phyloP scores from a whole-genome alignment of 2,797 vertebrate genomes.

The Bradypodion ventrale region DNA sequence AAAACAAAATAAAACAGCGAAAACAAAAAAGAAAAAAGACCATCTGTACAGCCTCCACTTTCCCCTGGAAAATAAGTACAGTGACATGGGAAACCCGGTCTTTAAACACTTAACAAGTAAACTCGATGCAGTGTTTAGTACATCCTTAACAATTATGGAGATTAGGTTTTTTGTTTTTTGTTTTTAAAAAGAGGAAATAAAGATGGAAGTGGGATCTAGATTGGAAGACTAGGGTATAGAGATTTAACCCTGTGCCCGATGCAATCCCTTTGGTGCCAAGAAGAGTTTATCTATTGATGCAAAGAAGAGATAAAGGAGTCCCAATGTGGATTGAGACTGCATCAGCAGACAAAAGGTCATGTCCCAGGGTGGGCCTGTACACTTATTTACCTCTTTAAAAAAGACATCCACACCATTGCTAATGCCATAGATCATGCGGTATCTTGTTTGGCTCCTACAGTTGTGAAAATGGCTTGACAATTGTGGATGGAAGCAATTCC shows the following conservation, averaged over 20 bases:
- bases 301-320: too few species aligned
- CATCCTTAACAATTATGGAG: too few species aligned
- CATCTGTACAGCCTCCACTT: not conserved
- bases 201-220: too few species aligned
- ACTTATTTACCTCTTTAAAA: not conserved
- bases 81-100: too few species aligned
- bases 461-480: not conserved
- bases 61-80: conserved; percentile 28
- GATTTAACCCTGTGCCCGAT: not conserved
- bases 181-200: too few species aligned
- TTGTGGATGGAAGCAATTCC: not conserved
- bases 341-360: not conserved
- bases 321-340: not conserved
- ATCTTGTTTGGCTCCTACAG: not conserved
- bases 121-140: too few species aligned
- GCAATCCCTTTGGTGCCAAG: too few species aligned
- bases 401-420: not conserved
- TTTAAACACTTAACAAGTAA: not conserved
- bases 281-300: not conserved
- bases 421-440: not conserved
- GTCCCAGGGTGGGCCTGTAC: too few species aligned
- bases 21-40: not conserved
- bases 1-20: conserved; percentile 5
- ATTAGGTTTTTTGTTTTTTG: too few species aligned
- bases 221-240: too few species aligned